These are phyloP conservation scores for Eupeodes latifasciatus DNA, from an alignment of 2,888 invertebrate genomes.

Conservation along the genomic window DNA sequence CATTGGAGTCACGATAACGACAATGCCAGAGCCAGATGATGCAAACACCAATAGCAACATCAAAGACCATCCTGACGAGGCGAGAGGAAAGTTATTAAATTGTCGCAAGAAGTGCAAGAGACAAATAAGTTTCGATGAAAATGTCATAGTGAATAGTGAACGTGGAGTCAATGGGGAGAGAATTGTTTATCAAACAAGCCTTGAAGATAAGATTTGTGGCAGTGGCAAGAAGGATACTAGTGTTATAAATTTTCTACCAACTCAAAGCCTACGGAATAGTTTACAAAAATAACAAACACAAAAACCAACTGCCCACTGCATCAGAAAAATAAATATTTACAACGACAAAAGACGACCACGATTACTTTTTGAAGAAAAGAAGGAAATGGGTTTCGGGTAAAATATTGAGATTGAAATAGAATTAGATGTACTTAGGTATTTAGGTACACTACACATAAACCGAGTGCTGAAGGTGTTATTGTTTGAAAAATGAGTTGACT, in stretches of 20 bases:
- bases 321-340: not conserved
- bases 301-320: not conserved
- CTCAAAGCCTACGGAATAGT: slow-evolving; percentile 60
- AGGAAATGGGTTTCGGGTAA: slow-evolving; percentile 8
- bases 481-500: not conserved
- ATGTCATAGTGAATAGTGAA: slow-evolving; percentile 72
- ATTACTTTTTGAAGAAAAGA: slow-evolving; percentile 41
- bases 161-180: slow-evolving; percentile 64
- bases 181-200: slow-evolving; percentile 72
- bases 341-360: slow-evolving; percentile 21
- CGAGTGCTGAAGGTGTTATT: not conserved
- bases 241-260: slow-evolving; percentile 68
- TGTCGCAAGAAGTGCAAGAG: slow-evolving; percentile 78
- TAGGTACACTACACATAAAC: not conserved
- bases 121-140: slow-evolving; percentile 83
- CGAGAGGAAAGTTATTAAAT: slow-evolving; percentile 57
- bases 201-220: slow-evolving; percentile 76
- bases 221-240: slow-evolving; percentile 66
- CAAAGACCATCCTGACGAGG: not conserved
- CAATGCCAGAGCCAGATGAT: slow-evolving; percentile 12
- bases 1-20: slow-evolving; percentile 47
- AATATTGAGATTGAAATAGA: not conserved
- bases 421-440: no score
- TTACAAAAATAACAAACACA: slow-evolving; percentile 53
- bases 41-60: not conserved